Percentiles rank a stretch among this genome's conserved stretches.
These are phyloP conservation scores for Zalophus californianus DNA, from an alignment of 2,797 vertebrate species.

Conservation along the genomic window DNA sequence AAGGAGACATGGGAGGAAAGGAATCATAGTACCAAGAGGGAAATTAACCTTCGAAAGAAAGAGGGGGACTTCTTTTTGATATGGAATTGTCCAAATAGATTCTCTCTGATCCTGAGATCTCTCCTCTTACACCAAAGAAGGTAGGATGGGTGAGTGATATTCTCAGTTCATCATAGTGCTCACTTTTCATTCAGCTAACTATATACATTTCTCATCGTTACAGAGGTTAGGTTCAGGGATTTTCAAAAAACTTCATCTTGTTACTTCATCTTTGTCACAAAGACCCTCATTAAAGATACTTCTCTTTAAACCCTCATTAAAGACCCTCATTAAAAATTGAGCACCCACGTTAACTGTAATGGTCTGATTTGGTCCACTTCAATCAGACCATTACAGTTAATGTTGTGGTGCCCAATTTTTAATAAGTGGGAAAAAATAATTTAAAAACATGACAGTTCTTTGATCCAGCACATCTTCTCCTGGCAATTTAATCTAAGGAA, in stretches of 20 bases:
- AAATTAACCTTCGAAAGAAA: not conserved
- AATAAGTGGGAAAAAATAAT: not conserved
- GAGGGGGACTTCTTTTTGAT: not conserved
- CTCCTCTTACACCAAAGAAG: not conserved
- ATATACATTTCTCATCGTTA: not conserved
- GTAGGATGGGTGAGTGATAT: not conserved
- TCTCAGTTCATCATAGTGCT: not conserved
- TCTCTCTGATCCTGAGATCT: not conserved
- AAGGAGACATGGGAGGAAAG: not conserved
- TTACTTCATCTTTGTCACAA: not conserved
- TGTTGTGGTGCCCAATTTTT: not conserved
- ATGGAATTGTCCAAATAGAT: not conserved
- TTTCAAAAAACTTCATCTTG: not conserved
- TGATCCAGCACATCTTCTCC: not conserved
- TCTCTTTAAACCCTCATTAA: not conserved
- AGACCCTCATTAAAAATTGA: not conserved
- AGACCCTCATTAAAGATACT: not conserved
- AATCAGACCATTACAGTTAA: not conserved
- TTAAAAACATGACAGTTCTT: not conserved
- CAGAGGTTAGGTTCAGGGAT: not conserved
- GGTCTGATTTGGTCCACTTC: not conserved
- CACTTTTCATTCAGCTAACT: not conserved
- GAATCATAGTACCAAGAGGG: not conserved
- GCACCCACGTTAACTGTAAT: not conserved
- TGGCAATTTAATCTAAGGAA: constrained; percentile 19